These are phyloP conservation scores for Rhizomys pruinosus DNA, from an alignment of 2,113 vertebrate species.

Conservation along the genomic window DNA sequence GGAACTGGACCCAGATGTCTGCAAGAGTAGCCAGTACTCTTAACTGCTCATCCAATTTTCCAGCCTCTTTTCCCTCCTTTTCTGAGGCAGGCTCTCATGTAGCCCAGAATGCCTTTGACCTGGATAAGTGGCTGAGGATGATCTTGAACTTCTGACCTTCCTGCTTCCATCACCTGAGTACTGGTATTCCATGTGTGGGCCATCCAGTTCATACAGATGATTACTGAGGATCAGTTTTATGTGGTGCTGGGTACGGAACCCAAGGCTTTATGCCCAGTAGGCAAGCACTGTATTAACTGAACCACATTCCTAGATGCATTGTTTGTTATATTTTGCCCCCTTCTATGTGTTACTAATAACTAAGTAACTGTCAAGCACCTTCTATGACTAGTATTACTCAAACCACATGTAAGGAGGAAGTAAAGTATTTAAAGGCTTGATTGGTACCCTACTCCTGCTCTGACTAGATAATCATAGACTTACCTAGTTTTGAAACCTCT, in stretches of 20 bases:
- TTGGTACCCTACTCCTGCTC: not conserved
- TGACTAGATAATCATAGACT: not conserved
- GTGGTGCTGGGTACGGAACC: not conserved
- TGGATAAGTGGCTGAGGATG: not conserved
- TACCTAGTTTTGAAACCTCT: not conserved
- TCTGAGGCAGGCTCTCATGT: not conserved
- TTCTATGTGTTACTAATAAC: not conserved
- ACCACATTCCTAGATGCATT: not conserved
- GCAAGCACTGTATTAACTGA: not conserved
- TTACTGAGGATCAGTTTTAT: no score
- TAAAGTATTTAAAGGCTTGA: not conserved
- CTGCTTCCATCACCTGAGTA: not conserved
- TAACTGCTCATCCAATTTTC: not conserved
- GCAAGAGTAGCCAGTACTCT: no score
- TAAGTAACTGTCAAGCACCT: not conserved
- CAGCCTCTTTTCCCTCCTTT: not conserved
- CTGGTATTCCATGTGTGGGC: no score
- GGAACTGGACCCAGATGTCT: no score
- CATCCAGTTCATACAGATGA: not conserved
- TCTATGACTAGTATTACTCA: not conserved
- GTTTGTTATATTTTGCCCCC: not conserved
- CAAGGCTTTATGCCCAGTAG: no score
- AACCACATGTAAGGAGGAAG: not conserved
- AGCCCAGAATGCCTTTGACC: not conserved
- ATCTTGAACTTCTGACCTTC: not conserved